Conservation (phyloP, 2,113 vertebrate genomes). For the Sula dactylatra region DNA sequence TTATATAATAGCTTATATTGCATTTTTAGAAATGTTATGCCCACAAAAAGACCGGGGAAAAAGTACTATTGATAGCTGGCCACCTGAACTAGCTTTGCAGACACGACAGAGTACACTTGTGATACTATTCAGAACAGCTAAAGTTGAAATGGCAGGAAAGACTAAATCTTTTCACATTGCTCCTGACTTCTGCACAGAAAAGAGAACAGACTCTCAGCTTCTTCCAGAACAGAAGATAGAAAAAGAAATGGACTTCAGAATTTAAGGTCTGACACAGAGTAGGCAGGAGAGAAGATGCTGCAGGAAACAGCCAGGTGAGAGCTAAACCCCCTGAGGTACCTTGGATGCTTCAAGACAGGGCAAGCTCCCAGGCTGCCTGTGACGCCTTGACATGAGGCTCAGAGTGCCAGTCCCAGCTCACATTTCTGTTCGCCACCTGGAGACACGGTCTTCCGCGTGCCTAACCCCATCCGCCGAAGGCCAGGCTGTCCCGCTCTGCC, state of each 20-base stretch:
- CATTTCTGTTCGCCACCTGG: neutral
- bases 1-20: neutral
- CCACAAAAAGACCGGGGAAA: neutral
- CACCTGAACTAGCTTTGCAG: neutral
- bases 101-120: fast-evolving
- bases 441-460: neutral
- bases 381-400: neutral
- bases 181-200: neutral
- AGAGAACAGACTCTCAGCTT: neutral
- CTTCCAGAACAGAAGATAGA: neutral
- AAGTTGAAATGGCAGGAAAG: neutral
- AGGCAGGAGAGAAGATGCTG: neutral
- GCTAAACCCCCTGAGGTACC: neutral
- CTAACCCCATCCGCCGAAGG: neutral
- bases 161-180: neutral
- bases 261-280: neutral
- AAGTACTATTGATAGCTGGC: neutral
- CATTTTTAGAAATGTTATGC: neutral
- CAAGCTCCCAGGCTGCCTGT: neutral
- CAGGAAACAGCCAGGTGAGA: neutral
- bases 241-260: neutral
- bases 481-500: neutral
- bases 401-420: neutral
- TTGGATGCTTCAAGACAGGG: neutral
- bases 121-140: neutral